Evolutionary conservation across 2,113 vertebrate species (phyloP).

Genomic region (Chlamydotis undulata): DNA sequence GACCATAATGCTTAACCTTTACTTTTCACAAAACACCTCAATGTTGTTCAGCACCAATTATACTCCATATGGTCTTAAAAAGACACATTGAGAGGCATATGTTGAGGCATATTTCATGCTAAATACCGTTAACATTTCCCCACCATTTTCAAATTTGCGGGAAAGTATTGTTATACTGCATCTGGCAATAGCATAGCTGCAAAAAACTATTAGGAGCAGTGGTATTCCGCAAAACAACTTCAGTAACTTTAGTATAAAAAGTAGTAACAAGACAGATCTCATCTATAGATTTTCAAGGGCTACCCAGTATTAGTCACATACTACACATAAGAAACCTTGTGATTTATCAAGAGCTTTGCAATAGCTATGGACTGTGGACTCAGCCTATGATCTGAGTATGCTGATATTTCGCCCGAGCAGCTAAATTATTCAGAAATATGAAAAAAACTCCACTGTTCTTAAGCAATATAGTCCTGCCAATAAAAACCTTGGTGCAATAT

Average conservation of each 20-base stretch:
- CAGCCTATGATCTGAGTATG: not conserved
- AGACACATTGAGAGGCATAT: conserved; percentile 61
- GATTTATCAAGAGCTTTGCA: not conserved
- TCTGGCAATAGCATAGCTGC: not conserved
- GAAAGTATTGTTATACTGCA: conserved; percentile 45
- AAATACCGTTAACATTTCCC: conserved; percentile 50
- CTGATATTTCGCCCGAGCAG: not conserved
- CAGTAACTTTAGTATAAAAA: not conserved
- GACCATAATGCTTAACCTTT: conserved; percentile 41
- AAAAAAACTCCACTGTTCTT: not conserved
- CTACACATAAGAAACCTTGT: not conserved
- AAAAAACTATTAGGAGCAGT: not conserved
- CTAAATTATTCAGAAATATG: not conserved
- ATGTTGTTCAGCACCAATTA: conserved; percentile 59
- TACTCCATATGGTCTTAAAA: conserved; percentile 56
- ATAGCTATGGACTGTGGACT: not conserved
- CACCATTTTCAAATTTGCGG: conserved; percentile 34
- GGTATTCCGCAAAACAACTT: not conserved
- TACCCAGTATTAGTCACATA: not conserved
- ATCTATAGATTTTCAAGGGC: not conserved
- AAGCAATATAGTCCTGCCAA: not conserved
- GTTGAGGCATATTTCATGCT: conserved; percentile 62
- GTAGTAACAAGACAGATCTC: not conserved
- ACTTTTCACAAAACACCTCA: conserved; percentile 59
- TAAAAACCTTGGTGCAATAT: not conserved